These are phyloP conservation scores for Saxicola maurus DNA, from an alignment of 2,797 vertebrate genomes.

Conservation along the genomic window DNA sequence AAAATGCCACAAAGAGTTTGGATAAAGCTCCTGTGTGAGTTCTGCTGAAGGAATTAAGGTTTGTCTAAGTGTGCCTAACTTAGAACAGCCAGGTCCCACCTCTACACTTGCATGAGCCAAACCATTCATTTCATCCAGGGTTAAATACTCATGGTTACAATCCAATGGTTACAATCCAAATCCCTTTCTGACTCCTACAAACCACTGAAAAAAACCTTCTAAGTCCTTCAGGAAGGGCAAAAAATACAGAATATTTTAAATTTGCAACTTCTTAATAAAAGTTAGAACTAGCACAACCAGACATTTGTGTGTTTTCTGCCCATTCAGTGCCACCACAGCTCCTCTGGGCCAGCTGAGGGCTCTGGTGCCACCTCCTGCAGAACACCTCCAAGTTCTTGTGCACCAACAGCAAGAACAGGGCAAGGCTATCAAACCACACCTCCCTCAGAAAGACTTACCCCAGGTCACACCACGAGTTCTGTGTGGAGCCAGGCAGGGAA, in stretches of 20 bases:
- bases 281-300: not conserved
- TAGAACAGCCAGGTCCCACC: not conserved
- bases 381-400: accelerated
- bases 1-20: not conserved
- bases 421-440: not conserved
- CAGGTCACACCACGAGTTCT: accelerated
- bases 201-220: not conserved
- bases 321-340: not conserved
- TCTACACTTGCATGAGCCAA: not conserved
- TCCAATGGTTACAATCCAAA: not conserved
- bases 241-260: not conserved
- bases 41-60: not conserved
- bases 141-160: not conserved
- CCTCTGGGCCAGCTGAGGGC: not conserved
- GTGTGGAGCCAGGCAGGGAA: accelerated
- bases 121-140: not conserved
- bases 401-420: not conserved
- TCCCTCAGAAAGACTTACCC: not conserved
- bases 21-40: not conserved
- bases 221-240: not conserved
- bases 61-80: accelerated
- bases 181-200: not conserved
- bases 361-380: not conserved
- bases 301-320: not conserved
- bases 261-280: not conserved